Evolutionary conservation across 2,113 vertebrate genomes (phyloP).

Genomic region (Bubo blakistoni): DNA sequence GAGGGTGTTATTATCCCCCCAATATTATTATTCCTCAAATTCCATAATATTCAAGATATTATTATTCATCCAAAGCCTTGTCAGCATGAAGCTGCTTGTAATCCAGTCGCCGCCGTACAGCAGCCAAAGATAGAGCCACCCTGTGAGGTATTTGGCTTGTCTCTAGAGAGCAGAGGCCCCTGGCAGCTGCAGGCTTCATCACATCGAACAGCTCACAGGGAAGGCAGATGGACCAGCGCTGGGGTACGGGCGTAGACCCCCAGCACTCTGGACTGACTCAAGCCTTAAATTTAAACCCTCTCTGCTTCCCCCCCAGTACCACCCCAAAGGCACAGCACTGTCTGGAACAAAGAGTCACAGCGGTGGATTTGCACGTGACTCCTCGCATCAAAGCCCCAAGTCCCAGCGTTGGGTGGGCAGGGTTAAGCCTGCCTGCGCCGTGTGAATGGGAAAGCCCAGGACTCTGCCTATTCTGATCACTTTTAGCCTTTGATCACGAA

Average conservation of each 20-base stretch:
- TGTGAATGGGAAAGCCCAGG: not conserved
- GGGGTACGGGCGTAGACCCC: accelerated
- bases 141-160: not conserved
- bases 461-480: not conserved
- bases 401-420: accelerated
- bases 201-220: accelerated
- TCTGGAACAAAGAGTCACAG: not conserved
- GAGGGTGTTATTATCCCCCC: constrained; percentile 26
- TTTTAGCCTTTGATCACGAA: constrained; percentile 39
- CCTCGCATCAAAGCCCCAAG: not conserved
- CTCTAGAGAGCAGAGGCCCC: not conserved
- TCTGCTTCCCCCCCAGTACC: not conserved
- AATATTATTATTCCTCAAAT: constrained; percentile 48
- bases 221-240: not conserved
- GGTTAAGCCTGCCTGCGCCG: not conserved
- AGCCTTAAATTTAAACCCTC: not conserved
- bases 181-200: not conserved
- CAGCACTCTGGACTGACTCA: not conserved
- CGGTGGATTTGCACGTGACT: not conserved
- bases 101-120: not conserved
- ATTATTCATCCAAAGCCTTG: constrained; percentile 45
- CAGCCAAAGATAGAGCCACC: constrained; percentile 25
- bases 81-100: constrained; percentile 52
- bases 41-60: constrained; percentile 47
- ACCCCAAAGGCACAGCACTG: not conserved